These are phyloP conservation scores for Pleuronectes platessa DNA, from an alignment of 2,113 vertebrate genomes.

Conservation along the genomic window DNA sequence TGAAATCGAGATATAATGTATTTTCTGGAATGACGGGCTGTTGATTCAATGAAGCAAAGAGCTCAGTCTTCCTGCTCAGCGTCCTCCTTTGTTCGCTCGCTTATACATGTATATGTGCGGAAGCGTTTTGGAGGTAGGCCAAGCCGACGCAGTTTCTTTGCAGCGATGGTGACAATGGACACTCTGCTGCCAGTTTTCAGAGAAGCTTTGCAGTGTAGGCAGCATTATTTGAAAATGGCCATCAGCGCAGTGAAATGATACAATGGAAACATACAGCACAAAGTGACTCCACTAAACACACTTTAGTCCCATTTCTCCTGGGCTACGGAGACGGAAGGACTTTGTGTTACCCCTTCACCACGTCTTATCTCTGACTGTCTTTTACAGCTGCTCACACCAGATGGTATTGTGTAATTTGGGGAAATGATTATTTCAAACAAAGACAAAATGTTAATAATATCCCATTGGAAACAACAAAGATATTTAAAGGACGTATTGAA, in stretches of 20 bases:
- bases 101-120: constrained; percentile 1
- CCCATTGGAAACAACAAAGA: not conserved
- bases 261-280: not conserved
- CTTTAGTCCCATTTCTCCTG: not conserved
- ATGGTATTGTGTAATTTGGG: constrained; percentile 8
- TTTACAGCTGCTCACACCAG: not conserved
- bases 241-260: not conserved
- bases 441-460: constrained; percentile 4
- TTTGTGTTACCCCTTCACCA: not conserved
- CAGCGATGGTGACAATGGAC: not conserved
- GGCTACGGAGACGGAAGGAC: not conserved
- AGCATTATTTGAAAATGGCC: constrained; percentile 8
- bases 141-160: constrained; percentile 24
- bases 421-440: constrained; percentile 17
- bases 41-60: constrained; percentile 10
- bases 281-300: not conserved
- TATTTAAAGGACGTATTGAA: too few species aligned
- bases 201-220: not conserved
- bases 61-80: not conserved
- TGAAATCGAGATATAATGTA: not conserved
- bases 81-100: not conserved
- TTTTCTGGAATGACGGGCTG: constrained; percentile 18
- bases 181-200: constrained; percentile 33
- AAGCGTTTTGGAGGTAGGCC: constrained; percentile 20
- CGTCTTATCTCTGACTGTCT: not conserved